Percentiles rank a stretch among this genome's conserved stretches.
Evolutionary conservation across 2,888 invertebrate species (phyloP).

Genomic region (Cotesia congregata): DNA sequence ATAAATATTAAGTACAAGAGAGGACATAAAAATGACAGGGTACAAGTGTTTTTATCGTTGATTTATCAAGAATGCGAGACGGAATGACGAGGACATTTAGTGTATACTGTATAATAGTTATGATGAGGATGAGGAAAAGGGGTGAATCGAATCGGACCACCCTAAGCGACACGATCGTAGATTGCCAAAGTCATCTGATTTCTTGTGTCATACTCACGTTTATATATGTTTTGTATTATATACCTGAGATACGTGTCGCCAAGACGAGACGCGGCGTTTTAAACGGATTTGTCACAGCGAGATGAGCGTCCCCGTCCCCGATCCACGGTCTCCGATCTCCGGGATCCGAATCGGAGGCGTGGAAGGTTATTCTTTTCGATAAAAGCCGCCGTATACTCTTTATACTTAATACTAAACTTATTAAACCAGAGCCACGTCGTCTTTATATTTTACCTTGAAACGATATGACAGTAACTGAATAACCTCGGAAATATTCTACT

Average conservation of each 20-base stretch:
- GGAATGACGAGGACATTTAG: constrained; percentile 24
- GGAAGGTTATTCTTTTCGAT: constrained; percentile 43
- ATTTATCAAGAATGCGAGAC: constrained; percentile 26
- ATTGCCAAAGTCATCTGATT: constrained; percentile 34
- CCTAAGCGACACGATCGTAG: constrained; percentile 39
- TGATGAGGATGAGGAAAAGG: constrained; percentile 42
- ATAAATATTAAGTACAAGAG: too few relatives aligned
- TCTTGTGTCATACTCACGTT: constrained; percentile 35
- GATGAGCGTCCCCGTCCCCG: constrained; percentile 45
- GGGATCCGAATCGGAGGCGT: constrained; percentile 47
- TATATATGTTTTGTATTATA: constrained; percentile 14
- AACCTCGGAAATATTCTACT: constrained; percentile 15
- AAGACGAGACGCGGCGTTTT: constrained; percentile 50
- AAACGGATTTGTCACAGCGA: constrained; percentile 57
- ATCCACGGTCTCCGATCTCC: too few relatives aligned
- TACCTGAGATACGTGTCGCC: constrained; percentile 44
- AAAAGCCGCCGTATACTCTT: constrained; percentile 42
- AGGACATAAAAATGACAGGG: background rate
- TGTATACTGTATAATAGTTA: constrained; percentile 11
- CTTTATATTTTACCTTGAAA: constrained; percentile 42
- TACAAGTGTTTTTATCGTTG: constrained; percentile 11
- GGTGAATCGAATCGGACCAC: constrained; percentile 54
- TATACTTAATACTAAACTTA: background rate
- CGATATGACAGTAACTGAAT: constrained; percentile 36
- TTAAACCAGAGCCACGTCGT: background rate